phyloP scores from a whole-genome alignment of 2,113 vertebrate genomes.

The Malurus cyaneus region DNA sequence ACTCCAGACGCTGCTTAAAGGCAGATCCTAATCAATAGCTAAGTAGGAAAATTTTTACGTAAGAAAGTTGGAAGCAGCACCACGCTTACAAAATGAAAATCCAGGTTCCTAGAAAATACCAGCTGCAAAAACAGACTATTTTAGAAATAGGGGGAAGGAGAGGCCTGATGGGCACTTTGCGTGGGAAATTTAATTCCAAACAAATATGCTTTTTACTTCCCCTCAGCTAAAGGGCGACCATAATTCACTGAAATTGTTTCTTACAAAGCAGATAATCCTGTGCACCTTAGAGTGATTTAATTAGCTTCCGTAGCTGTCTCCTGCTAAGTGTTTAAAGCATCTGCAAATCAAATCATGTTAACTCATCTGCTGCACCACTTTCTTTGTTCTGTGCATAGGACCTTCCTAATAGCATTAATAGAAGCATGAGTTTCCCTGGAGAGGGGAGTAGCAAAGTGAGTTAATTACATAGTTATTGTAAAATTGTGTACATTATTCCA shows the following conservation, averaged over 20 bases:
- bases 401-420: slow-evolving; percentile 72
- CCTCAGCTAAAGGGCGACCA: slow-evolving; percentile 70
- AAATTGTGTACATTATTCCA: slow-evolving; percentile 75
- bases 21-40: slow-evolving; percentile 69
- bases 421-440: slow-evolving; percentile 64
- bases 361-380: slow-evolving; percentile 73
- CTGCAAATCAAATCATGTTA: slow-evolving; percentile 84
- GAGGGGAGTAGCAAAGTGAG: slow-evolving; percentile 71
- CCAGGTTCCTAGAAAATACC: slow-evolving; percentile 30
- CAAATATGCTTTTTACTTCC: slow-evolving; percentile 64
- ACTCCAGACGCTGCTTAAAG: slow-evolving; percentile 68
- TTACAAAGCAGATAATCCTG: slow-evolving; percentile 78
- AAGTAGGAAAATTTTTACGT: slow-evolving; percentile 29
- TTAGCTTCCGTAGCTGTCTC: slow-evolving; percentile 78
- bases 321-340: slow-evolving; percentile 83
- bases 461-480: slow-evolving; percentile 78
- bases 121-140: not conserved
- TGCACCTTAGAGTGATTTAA: slow-evolving; percentile 81
- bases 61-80: slow-evolving; percentile 50
- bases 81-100: slow-evolving; percentile 51
- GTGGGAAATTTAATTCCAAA: slow-evolving; percentile 77
- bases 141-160: not conserved
- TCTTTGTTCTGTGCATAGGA: slow-evolving; percentile 72
- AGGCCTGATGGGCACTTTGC: slow-evolving; percentile 58
- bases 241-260: slow-evolving; percentile 78